Base-by-base conservation (phyloP, 2,113 vertebrate species). In the Brachirus orientalis region DNA sequence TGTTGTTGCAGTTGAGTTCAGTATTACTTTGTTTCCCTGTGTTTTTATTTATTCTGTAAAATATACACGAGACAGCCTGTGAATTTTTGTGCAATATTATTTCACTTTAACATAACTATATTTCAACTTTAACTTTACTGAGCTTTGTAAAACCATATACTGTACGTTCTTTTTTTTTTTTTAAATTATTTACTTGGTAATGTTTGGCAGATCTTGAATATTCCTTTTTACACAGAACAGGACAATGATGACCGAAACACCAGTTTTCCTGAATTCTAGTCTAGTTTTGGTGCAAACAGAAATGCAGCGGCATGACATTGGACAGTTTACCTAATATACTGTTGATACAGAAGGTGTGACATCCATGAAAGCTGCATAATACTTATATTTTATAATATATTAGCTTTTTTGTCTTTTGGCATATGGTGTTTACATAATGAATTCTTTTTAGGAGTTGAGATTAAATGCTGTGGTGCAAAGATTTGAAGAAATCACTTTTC, bases 31-130 rank as follows among this genome's bases (percentile, higher is more conserved):
- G 9, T 43, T 53, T 71, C 40, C n/a, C 6, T 36, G 11, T 68
- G 11, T 37, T 48, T 46, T 46, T 13, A 1, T 33, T 9, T 33
- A 16, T 1, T 52, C 8, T 41, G 12, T 11, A 41, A 3, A 13
- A 10, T 41, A 13, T 41, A 10, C 37, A n/a, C n/a, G n/a, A 8
- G 18, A 36, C 2, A 46, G 54, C 41, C 45, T 51, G 46, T 80
- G 22, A 59, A 16, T 51, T 13, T 40, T 69, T 71, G 85, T 87
- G 77, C 83, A 85, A 84, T 84, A 81, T 61, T 77, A 61, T 52
- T 16, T 57, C 62, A 17, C n/a, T 65, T 48, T 63, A 54, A 62
- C 2, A 56, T 28, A 60, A 22, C 20, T 36, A 1, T 6, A 38
- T 67, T 61, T 2, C 11, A 77, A 62, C 19, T 28, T 28, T 28